Evolutionary conservation across 2,113 vertebrate genomes (phyloP), one percentile per base, ranked within the genome.

Genomic region (Proterorhinus semilunaris): DNA sequence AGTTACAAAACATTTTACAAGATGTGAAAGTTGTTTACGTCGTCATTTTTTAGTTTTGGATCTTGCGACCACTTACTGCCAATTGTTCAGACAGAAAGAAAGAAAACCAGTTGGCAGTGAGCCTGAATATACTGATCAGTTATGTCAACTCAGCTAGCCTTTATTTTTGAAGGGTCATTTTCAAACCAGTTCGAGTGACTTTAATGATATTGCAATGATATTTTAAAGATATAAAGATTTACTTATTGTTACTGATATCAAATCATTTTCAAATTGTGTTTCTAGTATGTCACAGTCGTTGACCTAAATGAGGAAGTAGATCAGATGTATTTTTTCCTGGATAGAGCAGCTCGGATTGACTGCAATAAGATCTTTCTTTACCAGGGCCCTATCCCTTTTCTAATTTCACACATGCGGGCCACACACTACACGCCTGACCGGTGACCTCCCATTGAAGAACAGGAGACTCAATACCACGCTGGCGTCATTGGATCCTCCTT

Each of bases 361-460:
- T 69, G 48, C 72, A 71, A 83, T 51, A 7, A 58, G 72, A 85
- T 66, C 71, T 15, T 52, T 66, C 65, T 68, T 66, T 69, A 59
- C 71, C 63, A 47, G 66, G 3, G 21, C 45, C 64, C 51, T 71
- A 79, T 88, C 75, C 1, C 47, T 71, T 83, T 83, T 75, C 71
- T 13, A 36, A 53, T 74, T 65, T 9, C 73, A 77, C 85, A 74
- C 62, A 66, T 10, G 69, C 64, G 70, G 69, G 11, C 11, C 11
- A 55, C 66, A 4, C 58, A 64, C 54, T 63, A 46, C 45, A 27
- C 5, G 13, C 72, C 62, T 65, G 52, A 84, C 87, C 65, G 69
- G 58, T 84, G 75, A 71, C 81, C 71, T 45, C 51, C 79, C 85
- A 83, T 81, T 84, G 73, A 87, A 59, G 74, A 81, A 71, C 68